Base-by-base conservation (phyloP, 2,113 vertebrate genomes). In the Pedionomus torquatus region DNA sequence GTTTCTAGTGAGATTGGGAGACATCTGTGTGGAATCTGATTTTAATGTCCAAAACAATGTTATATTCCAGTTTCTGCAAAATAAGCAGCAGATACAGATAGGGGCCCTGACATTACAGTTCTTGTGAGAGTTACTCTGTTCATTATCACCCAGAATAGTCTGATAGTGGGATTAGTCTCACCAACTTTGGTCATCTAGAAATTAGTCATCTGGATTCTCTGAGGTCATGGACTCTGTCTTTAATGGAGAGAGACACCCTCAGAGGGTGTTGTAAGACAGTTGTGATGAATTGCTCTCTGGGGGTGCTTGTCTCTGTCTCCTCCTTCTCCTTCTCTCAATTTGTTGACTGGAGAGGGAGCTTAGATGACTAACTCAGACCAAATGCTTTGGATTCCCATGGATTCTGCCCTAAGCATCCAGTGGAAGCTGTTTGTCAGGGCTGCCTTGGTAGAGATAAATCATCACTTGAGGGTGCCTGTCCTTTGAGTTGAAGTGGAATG, bases 251-350 rank as follows among this genome's bases (percentile, higher is more conserved):
- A 82, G 69, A 52, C 6, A 21, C 39, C 90, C 33, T 44, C 21
- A 65, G 39, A 49, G 48, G 37, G 46, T 93, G 39, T 71, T 85
- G 49, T 65, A 63, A 86, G 83, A 69, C 79, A 76, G 66, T 33
- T 92, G 57, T 93, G 92, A 90, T 94, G 58, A 69, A 94, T 83
- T 88, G 65, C 78, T 84, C 81, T 91, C 74, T 68, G 26, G 44
- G 70, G 78, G 11, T 58, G 21, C 52, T 49, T 80, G 58, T 87
- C 48, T 83, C 48, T 84, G 46, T 74, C 83, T 90, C 24, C 39
- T 88, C 23, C 43, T 19, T 84, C 51, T 74, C 31, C 39, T 76
- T 9, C 18, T 86, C 18, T 84, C 30, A 60, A 24, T 68, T 94
- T 90, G 43, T 85, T 93, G 82, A 77, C 57, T 0, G 6, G 16